Evolutionary conservation across 2,113 vertebrate species (phyloP).

Genomic region (Clarias gariepinus): DNA sequence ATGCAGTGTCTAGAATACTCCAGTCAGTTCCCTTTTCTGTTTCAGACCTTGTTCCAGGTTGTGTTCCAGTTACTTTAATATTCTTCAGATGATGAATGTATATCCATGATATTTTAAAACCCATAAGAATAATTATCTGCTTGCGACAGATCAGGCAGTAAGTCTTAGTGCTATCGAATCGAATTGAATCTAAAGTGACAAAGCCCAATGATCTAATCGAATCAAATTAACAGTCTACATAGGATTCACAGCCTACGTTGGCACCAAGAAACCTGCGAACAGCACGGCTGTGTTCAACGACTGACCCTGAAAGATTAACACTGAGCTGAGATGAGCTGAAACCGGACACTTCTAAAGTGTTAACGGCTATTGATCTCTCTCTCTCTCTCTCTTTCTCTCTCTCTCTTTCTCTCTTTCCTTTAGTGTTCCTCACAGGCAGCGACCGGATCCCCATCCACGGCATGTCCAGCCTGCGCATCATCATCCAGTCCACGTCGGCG

Average conservation of each 20-base stretch:
- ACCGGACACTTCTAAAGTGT: not conserved
- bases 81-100: too few species aligned
- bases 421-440: slow-evolving; percentile 95
- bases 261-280: not conserved
- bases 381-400: not conserved
- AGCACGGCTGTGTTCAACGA: not conserved
- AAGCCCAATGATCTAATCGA: too few species aligned
- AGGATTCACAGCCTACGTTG: too few species aligned
- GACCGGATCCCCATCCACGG: slow-evolving; percentile 98
- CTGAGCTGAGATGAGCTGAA: not conserved
- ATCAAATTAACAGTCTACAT: too few species aligned
- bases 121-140: too few species aligned
- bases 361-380: not conserved
- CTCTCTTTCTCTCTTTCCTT: not conserved
- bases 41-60: not conserved
- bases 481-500: slow-evolving; percentile 88
- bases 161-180: too few species aligned
- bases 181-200: too few species aligned
- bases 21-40: not conserved
- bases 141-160: too few species aligned
- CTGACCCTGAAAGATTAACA: not conserved
- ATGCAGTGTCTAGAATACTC: not conserved
- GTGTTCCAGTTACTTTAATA: too few species aligned
- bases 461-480: slow-evolving; percentile 91
- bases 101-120: too few species aligned